Conservation (phyloP, 2,113 vertebrate genomes). For the Trogon melanurus region DNA sequence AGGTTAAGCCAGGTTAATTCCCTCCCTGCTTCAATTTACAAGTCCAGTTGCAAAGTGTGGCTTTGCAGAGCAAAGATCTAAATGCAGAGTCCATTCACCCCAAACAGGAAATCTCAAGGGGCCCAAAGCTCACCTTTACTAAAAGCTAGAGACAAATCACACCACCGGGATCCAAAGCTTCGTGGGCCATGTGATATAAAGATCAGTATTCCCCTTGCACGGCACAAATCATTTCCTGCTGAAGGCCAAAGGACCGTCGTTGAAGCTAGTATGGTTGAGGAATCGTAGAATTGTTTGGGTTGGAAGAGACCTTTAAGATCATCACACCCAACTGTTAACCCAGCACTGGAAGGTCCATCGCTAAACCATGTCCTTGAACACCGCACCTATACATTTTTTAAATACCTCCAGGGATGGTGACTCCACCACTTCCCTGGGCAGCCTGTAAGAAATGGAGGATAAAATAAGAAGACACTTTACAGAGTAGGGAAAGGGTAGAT, state of each 20-base stretch:
- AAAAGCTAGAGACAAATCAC: slow-evolving; percentile 20
- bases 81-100: neutral
- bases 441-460: no score
- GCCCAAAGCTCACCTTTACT: slow-evolving; percentile 19
- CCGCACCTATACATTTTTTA: no score
- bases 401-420: no score
- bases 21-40: slow-evolving; percentile 18
- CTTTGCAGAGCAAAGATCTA: slow-evolving; percentile 43
- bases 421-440: no score
- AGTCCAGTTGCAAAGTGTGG: neutral
- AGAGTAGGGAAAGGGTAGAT: no score
- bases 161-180: neutral
- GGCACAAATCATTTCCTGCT: neutral
- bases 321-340: no score
- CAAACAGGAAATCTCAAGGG: neutral
- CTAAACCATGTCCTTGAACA: no score
- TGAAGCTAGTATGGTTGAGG: neutral
- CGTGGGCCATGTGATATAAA: neutral
- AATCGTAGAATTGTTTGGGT: no score
- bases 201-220: slow-evolving; percentile 20
- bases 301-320: no score
- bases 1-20: slow-evolving; percentile 50
- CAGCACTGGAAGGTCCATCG: no score
- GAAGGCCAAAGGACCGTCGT: neutral
- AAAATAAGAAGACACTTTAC: no score